Conservation (phyloP, 2,113 vertebrate genomes). For the Euleptes europaea region DNA sequence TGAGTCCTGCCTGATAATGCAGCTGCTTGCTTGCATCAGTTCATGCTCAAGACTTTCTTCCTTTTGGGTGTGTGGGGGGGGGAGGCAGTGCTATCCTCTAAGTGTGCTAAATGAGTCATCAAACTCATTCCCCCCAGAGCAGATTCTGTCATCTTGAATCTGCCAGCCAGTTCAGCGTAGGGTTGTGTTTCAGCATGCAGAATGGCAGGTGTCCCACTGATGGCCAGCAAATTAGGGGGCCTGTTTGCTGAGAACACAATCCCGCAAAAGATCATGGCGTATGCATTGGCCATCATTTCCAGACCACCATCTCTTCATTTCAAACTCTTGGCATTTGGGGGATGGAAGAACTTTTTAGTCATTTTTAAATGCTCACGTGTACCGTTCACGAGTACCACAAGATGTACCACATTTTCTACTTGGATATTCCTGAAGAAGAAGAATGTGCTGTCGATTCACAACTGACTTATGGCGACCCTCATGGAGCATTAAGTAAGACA, state of each 20-base stretch:
- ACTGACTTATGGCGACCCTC: too few relatives aligned
- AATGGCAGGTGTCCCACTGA: neutral
- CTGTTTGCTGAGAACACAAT: neutral
- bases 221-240: neutral
- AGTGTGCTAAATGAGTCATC: neutral
- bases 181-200: neutral
- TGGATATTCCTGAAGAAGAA: neutral
- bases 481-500: too few relatives aligned
- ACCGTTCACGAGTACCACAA: neutral
- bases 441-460: too few relatives aligned
- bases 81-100: neutral
- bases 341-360: neutral
- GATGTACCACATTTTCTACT: neutral
- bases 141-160: neutral
- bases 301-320: neutral
- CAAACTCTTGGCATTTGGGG: neutral
- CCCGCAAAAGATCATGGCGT: neutral
- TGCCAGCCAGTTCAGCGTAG: neutral
- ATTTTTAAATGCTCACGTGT: neutral
- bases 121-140: neutral
- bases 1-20: neutral
- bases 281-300: neutral
- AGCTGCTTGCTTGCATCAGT: neutral
- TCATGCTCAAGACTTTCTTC: neutral
- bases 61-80: neutral